Evolutionary conservation across 2,113 vertebrate species (phyloP).

Genomic region (Leucosticte australis): DNA sequence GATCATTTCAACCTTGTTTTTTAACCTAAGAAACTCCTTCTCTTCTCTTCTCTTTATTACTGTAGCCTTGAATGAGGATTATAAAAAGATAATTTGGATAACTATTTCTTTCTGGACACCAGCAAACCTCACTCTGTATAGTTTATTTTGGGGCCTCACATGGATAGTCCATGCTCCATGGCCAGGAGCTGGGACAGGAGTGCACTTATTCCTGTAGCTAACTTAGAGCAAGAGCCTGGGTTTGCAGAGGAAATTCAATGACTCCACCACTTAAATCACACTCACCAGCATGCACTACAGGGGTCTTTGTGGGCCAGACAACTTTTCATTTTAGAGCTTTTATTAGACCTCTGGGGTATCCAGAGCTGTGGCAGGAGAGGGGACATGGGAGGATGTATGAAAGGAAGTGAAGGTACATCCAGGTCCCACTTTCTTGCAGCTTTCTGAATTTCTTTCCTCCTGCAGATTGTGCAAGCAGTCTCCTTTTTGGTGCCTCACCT

Average conservation of each 20-base stretch:
- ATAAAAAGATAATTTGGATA: background rate
- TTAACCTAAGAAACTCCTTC: background rate
- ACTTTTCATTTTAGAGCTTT: background rate
- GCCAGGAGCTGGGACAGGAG: too few species aligned
- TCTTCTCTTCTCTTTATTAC: background rate
- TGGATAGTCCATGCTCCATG: background rate
- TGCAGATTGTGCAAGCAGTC: background rate
- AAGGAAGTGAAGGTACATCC: background rate
- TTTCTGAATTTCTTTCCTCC: background rate
- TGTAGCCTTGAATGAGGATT: background rate
- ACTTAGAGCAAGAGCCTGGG: background rate
- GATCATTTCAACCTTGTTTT: background rate
- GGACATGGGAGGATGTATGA: background rate
- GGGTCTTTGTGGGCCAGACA: background rate
- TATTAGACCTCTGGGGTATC: background rate
- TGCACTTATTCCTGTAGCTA: background rate
- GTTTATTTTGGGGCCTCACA: background rate
- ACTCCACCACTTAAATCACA: background rate
- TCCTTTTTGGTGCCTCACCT: background rate
- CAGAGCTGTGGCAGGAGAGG: background rate
- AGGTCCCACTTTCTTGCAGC: background rate
- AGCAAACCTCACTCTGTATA: background rate
- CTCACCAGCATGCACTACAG: background rate
- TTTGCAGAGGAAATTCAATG: background rate
- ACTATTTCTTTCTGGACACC: background rate